Evolutionary conservation across 1,140 invertebrate species (phyloP).

Genomic region (Drosophila ironensis): DNA sequence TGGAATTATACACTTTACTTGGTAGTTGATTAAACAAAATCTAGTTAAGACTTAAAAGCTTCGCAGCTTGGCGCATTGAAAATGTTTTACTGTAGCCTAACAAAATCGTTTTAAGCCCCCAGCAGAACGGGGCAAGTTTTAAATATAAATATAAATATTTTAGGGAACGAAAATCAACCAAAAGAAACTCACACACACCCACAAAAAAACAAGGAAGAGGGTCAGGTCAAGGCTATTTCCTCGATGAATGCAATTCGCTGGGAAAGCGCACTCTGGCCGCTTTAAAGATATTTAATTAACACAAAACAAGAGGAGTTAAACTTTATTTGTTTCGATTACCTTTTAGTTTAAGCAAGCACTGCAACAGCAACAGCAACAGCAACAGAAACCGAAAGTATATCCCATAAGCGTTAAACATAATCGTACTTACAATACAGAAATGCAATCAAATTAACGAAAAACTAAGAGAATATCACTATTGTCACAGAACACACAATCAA

Average conservation of each 20-base stretch:
- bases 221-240: constrained; percentile 9
- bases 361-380: constrained; percentile 39
- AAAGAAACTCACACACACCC: background rate
- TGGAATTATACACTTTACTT: constrained; percentile 68
- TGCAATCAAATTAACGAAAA: constrained; percentile 71
- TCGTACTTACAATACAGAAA: constrained; percentile 62
- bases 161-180: constrained; percentile 50
- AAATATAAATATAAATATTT: constrained; percentile 50
- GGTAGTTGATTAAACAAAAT: constrained; percentile 60
- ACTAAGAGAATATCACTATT: constrained; percentile 37
- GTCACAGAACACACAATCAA: constrained; percentile 36
- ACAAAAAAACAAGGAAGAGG: background rate
- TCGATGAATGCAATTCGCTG: constrained; percentile 24
- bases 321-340: constrained; percentile 25
- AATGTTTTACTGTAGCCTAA: constrained; percentile 77
- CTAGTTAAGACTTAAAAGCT: constrained; percentile 72
- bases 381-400: constrained; percentile 20
- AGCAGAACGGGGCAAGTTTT: constrained; percentile 35
- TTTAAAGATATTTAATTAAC: background rate
- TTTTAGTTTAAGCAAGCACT: constrained; percentile 41
- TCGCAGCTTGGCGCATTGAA: constrained; percentile 62
- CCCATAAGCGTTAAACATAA: constrained; percentile 37
- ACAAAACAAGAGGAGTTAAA: background rate
- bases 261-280: background rate
- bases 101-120: constrained; percentile 61